Conservation (phyloP, 2,888 invertebrate species). For the Geotrupes spiniger region DNA sequence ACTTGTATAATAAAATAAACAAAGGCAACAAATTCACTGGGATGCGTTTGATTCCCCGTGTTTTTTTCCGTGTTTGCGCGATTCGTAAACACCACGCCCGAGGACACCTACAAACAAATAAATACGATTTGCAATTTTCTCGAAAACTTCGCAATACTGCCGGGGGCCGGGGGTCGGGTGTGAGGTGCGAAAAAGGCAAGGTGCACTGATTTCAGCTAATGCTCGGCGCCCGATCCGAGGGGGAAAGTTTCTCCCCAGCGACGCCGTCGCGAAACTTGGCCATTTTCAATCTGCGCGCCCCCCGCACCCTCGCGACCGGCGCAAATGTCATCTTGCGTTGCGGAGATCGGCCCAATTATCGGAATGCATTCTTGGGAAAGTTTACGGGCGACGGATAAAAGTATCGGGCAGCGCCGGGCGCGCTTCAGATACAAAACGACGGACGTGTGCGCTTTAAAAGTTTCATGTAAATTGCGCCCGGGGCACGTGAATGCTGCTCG, state of each 20-base stretch:
- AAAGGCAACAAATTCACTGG: too few species aligned
- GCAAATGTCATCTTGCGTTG: constrained; percentile 36
- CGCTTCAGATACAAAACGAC: too few species aligned
- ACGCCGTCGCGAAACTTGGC: constrained; percentile 32
- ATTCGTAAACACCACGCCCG: background rate
- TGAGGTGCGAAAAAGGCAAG: constrained; percentile 26
- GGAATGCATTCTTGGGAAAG: constrained; percentile 37
- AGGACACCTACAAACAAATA: constrained; percentile 18
- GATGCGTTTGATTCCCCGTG: too few species aligned
- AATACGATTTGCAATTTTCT: constrained; percentile 20
- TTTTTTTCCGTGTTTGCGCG: too few species aligned
- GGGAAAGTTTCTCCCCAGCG: constrained; percentile 30
- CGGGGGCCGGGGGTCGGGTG: background rate
- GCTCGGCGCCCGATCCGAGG: constrained; percentile 24
- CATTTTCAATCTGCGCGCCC: constrained; percentile 32
- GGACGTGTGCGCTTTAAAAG: too few species aligned
- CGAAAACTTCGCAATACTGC: constrained; percentile 7
- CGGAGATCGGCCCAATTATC: constrained; percentile 43
- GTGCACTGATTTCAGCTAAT: constrained; percentile 41
- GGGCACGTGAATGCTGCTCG: too few species aligned
- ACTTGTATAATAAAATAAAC: too few species aligned
- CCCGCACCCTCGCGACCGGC: constrained; percentile 30
- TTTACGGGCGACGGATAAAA: constrained; percentile 9
- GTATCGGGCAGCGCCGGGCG: background rate
- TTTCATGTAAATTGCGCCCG: too few species aligned